Conservation (phyloP, 2,888 invertebrate genomes). For the Galeruca laticollis region DNA sequence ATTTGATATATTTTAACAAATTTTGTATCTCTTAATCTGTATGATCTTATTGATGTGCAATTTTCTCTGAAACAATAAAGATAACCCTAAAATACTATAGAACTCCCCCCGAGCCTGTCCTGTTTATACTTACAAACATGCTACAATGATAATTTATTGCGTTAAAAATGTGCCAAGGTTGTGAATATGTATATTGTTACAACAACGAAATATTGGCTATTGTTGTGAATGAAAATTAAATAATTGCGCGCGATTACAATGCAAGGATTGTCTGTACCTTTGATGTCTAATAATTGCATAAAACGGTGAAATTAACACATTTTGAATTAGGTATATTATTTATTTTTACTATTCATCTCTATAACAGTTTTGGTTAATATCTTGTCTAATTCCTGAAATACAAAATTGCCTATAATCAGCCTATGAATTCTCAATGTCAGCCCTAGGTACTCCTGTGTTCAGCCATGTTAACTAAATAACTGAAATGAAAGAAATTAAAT, state of each 20-base stretch:
- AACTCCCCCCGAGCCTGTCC: neutral
- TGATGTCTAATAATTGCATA: constrained; percentile 44
- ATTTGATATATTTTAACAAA: too few species aligned
- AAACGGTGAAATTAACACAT: constrained; percentile 38
- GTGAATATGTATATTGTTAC: constrained; percentile 49
- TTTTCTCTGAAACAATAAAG: too few species aligned
- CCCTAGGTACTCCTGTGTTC: too few species aligned
- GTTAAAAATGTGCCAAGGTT: constrained; percentile 57
- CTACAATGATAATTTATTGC: constrained; percentile 49
- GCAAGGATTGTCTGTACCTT: constrained; percentile 46
- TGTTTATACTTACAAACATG: constrained; percentile 38
- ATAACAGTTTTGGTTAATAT: too few species aligned
- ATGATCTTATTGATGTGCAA: too few species aligned
- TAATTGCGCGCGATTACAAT: constrained; percentile 49
- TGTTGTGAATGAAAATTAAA: constrained; percentile 55
- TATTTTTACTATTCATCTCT: neutral
- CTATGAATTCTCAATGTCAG: too few species aligned
- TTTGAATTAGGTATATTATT: constrained; percentile 22
- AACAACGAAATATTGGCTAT: constrained; percentile 53
- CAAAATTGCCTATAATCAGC: too few species aligned
- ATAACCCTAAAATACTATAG: neutral
- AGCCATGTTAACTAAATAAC: too few species aligned
- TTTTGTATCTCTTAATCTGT: too few species aligned
- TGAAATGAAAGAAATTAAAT: too few species aligned
- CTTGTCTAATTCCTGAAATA: too few species aligned